Evolutionary conservation across 2,888 invertebrate genomes (phyloP), one percentile per base, ranked within the genome.

Genomic region (Meandrusa payeni): DNA sequence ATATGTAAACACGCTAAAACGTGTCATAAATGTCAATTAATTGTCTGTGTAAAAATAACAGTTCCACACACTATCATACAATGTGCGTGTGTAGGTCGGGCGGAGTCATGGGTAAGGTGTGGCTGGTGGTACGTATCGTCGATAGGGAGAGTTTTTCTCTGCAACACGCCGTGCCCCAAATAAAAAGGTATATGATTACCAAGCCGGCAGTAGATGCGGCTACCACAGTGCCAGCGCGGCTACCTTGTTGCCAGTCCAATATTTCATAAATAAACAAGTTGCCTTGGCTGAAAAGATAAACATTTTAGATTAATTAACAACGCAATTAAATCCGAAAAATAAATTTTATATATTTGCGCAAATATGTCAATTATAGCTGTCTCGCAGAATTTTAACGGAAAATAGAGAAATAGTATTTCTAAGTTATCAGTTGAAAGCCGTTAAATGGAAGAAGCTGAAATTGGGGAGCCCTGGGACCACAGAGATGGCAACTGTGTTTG

Each of bases 221-320:
- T 2, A 77, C 64, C 10, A 82, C 86, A 17, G 90, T 72, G 15
- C 90, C 73, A 0, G 93, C 89, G 32, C 82, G 86, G n/a, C 79
- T 77, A 0, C 92, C 90, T 43, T 91, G 89, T 28, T 89, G 82
- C 95, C 95, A 96, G 75, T 95, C 91, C 50, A 96, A 76, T 46
- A 95, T 89, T 43, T 91, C 90, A 77, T 96, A 96, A 57, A 96
- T 93, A 64, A 87, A 93, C 7, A 89, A 89, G 47, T 90, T 76
- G 10, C 93, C 93, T 43, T 89, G 78, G 51, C 93, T 91, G 67
- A 33, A 78, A 83, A 38, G 29, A 24, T n/a, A n/a, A n/a, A n/a
- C n/a, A n/a, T n/a, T n/a, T n/a, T n/a, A n/a, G n/a, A n/a, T n/a
- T n/a, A n/a, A n/a, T n/a, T n/a, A n/a, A n/a, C n/a, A n/a, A n/a